phyloP scores from a whole-genome alignment of 2,113 vertebrate genomes.

The Mormoops blainvillei region DNA sequence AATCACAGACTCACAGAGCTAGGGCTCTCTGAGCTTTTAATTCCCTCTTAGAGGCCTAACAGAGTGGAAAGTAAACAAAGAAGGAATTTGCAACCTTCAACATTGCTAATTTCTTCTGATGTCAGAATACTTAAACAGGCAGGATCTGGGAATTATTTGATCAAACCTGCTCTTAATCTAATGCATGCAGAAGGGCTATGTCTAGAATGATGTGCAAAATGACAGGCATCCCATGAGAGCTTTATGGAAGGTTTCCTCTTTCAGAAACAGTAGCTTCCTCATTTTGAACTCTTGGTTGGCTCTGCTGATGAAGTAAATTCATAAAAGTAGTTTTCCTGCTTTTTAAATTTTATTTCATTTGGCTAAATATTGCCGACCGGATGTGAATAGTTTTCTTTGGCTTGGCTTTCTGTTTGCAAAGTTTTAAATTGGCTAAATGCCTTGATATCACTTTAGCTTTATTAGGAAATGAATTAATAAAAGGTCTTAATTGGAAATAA shows the following conservation, averaged over 20 bases:
- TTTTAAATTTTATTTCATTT: slow-evolving; percentile 47
- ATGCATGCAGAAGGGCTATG: slow-evolving; percentile 80
- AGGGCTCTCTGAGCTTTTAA: slow-evolving; percentile 85
- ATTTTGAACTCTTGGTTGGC: slow-evolving; percentile 68
- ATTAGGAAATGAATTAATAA: slow-evolving; percentile 59
- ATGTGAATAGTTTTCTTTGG: slow-evolving; percentile 58
- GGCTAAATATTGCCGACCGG: slow-evolving; percentile 7
- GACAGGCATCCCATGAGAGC: slow-evolving; percentile 81
- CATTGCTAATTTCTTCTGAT: slow-evolving; percentile 88
- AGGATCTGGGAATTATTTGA: slow-evolving; percentile 84
- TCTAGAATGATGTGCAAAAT: slow-evolving; percentile 77
- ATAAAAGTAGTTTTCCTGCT: slow-evolving; percentile 39
- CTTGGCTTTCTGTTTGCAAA: slow-evolving; percentile 55
- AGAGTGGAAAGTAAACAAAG: slow-evolving; percentile 89
- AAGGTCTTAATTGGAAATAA: slow-evolving; percentile 24
- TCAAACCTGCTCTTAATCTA: slow-evolving; percentile 83
- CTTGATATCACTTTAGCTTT: slow-evolving; percentile 61
- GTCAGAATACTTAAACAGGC: slow-evolving; percentile 87
- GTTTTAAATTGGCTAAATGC: slow-evolving; percentile 25
- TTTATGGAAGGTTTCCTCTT: slow-evolving; percentile 77
- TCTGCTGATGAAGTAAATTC: slow-evolving; percentile 48
- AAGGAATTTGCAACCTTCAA: slow-evolving; percentile 83
- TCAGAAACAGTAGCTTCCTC: slow-evolving; percentile 77
- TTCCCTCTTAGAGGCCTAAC: slow-evolving; percentile 84
- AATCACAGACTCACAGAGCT: slow-evolving; percentile 83